Evolutionary conservation across 2,888 invertebrate genomes (phyloP), one percentile per base, ranked within the genome.

Genomic region (Scaptomyza flava): DNA sequence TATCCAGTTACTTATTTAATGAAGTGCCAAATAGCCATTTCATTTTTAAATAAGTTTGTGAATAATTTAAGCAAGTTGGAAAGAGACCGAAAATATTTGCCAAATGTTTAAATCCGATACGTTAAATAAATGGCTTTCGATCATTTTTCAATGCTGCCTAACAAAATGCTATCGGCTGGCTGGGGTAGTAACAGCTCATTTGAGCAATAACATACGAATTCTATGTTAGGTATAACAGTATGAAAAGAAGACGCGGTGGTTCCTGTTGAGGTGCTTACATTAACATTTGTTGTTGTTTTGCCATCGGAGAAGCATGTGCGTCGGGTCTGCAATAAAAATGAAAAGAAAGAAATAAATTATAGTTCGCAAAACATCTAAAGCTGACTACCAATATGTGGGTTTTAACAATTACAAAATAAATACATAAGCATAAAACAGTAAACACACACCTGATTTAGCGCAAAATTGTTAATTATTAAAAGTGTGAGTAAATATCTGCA

Each of bases 271-370:
- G 3, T n/a, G n/a, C n/a, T 36, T 8, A 52, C 42, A 48, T 36
- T 57, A 74, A 68, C 72, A 74, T 72, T 74, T 72, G 74, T 74
- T 74, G 74, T 74, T 74, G 77, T 68, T 72, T 72, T 50, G 74
- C 41, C 57, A 63, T 60, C 72, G 77, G 31, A 38, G 57, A 47
- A 38, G 73, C 56, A 63, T 54, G 59, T 46, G 72, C 45, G 59
- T 60, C 41, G 62, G 9, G 8, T 38, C 33, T 52, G 56, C 77
- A 67, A 53, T 50, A 68, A 27, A 60, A 77, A 57, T 59, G 52
- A 54, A 60, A 59, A 60, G 45, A 63, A 58, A 34, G 5, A 34
- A 52, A 76, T 30, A 34, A 76, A 3, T 27, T 27, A 23, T 53
- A 43, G 36, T 72, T 72, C 47, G 23, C 20, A 46, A 64, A 68